These are phyloP conservation scores for Macrobrachium nipponense DNA, from an alignment of 1,140 invertebrate species.

Conservation along the genomic window DNA sequence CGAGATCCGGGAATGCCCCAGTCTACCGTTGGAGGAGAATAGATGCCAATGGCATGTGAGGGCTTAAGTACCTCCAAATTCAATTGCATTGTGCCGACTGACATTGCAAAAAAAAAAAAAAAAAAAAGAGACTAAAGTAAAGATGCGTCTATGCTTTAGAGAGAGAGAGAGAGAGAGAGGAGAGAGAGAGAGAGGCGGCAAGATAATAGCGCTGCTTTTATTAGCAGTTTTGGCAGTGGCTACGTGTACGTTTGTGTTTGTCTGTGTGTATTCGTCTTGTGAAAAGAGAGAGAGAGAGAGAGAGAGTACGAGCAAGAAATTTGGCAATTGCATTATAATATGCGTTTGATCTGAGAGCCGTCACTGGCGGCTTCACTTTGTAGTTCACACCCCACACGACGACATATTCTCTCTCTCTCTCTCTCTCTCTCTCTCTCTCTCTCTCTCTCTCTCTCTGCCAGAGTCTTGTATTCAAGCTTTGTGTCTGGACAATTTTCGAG, in stretches of 20 bases:
- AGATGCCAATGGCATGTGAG: too few relatives aligned
- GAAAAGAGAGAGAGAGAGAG: neutral
- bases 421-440: conserved; percentile 32
- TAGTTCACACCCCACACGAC: neutral
- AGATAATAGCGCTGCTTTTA: too few relatives aligned
- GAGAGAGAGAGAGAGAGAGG: neutral
- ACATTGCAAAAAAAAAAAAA: too few relatives aligned
- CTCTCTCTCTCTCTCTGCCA: conserved; percentile 30
- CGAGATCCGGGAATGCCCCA: too few relatives aligned
- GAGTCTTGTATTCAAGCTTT: neutral
- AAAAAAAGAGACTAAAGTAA: too few relatives aligned
- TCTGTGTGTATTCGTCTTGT: too few relatives aligned
- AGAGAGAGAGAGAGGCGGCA: neutral
- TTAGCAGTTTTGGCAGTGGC: neutral
- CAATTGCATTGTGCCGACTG: too few relatives aligned
- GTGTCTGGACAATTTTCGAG: too few relatives aligned
- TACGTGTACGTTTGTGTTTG: neutral
- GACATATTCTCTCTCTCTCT: neutral
- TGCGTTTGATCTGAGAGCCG: neutral
- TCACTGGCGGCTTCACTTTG: neutral
- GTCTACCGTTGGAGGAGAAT: too few relatives aligned
- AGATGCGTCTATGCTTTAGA: too few relatives aligned
- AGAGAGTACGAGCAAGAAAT: too few relatives aligned
- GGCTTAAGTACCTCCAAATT: too few relatives aligned
- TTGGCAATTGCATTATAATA: neutral